Conservation (phyloP, 2,113 vertebrate species). For the Oreotragus oreotragus region DNA sequence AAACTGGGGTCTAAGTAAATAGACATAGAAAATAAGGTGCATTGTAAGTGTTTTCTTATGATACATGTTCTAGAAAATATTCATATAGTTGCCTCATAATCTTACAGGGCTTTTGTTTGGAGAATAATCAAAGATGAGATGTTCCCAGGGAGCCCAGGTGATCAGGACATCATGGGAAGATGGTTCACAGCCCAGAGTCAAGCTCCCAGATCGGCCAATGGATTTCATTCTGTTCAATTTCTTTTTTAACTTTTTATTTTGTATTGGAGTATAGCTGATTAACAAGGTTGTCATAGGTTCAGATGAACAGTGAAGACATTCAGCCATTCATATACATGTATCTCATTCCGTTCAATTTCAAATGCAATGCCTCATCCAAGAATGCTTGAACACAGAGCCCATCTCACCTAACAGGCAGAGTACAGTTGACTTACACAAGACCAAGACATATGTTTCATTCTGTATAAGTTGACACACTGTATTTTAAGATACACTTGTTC, state of each 20-base stretch:
- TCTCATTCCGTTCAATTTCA: not conserved
- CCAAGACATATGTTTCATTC: rapidly evolving
- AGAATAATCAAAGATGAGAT: not conserved
- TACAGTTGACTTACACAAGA: not conserved
- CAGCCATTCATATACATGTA: rapidly evolving
- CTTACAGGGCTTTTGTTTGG: not conserved
- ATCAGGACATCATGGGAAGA: not conserved
- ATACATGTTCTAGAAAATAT: not conserved
- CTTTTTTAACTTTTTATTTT: not conserved
- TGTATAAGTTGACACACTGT: not conserved
- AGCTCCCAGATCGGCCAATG: not conserved
- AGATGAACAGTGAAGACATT: not conserved
- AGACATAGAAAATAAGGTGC: not conserved
- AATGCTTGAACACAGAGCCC: not conserved
- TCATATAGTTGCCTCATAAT: not conserved
- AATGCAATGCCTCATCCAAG: too few species aligned
- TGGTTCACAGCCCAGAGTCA: not conserved
- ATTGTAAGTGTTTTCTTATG: not conserved
- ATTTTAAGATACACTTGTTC: not conserved
- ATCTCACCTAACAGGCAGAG: not conserved
- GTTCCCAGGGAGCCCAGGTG: not conserved
- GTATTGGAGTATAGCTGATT: not conserved
- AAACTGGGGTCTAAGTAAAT: not conserved
- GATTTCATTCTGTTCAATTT: not conserved
- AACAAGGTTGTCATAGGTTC: not conserved